Conservation (phyloP, 2,113 vertebrate species). For the Malurus cyaneus region DNA sequence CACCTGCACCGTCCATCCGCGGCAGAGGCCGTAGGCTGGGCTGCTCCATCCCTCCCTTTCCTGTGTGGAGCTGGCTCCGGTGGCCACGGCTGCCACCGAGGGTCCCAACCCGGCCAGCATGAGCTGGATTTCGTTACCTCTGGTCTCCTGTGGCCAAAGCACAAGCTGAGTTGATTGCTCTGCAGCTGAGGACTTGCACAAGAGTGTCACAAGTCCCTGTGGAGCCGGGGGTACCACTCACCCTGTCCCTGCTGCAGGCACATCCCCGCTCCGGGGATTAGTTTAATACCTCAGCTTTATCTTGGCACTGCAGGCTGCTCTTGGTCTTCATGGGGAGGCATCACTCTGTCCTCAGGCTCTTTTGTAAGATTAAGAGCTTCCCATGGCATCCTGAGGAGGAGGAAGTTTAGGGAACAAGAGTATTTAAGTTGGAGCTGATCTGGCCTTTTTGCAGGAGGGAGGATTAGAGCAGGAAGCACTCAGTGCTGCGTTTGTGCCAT, state of each 20-base stretch:
- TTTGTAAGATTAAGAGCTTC: conserved; percentile 77
- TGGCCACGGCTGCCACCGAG: not conserved
- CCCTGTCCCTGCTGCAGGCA: not conserved
- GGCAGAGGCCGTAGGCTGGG: rapidly evolving
- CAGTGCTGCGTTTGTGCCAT: conserved; percentile 33
- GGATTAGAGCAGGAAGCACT: conserved; percentile 59
- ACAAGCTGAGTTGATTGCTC: not conserved
- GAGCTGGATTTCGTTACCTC: not conserved
- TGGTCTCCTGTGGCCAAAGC: not conserved
- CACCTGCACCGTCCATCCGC: rapidly evolving
- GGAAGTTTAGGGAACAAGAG: conserved; percentile 72
- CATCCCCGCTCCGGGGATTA: not conserved
- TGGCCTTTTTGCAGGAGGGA: conserved; percentile 71
- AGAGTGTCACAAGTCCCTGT: not conserved
- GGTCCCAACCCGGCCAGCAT: rapidly evolving
- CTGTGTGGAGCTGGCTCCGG: not conserved
- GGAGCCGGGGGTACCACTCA: not conserved
- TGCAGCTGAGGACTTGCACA: not conserved
- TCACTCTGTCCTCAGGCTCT: conserved; percentile 64
- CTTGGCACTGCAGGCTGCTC: not conserved
- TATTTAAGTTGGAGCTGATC: conserved; percentile 75
- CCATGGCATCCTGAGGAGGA: conserved; percentile 73
- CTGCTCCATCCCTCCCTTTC: not conserved
- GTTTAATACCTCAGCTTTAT: not conserved
- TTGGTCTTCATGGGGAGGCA: conserved; percentile 44